Evolutionary conservation across 2,888 invertebrate species (phyloP).

Genomic region (Oasisia sp.): DNA sequence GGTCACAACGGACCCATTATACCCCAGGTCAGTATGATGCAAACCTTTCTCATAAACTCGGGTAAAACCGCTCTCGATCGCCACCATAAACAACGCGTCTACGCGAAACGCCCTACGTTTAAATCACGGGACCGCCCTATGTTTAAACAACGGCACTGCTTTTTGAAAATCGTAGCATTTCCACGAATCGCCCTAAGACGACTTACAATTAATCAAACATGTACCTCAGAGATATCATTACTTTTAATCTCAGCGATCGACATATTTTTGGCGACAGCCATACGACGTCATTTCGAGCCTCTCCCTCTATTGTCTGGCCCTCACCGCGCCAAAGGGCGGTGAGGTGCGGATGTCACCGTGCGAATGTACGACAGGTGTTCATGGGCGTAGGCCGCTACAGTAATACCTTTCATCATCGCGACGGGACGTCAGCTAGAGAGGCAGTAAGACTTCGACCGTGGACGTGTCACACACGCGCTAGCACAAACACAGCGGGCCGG

Average conservation of each 20-base stretch:
- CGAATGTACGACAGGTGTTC: neutral
- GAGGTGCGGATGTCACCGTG: neutral
- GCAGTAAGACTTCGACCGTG: neutral
- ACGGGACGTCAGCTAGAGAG: neutral
- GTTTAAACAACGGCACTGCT: too few species aligned
- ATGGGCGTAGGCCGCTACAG: neutral
- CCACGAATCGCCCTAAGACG: neutral
- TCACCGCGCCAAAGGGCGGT: neutral
- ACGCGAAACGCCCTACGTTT: neutral
- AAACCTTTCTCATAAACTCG: too few species aligned
- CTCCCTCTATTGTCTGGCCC: neutral
- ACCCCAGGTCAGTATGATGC: too few species aligned
- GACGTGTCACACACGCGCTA: neutral
- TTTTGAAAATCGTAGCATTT: neutral
- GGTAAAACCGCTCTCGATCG: neutral
- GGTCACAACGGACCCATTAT: too few species aligned
- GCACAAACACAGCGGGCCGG: neutral
- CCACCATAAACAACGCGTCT: neutral
- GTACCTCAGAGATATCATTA: neutral
- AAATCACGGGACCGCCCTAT: neutral
- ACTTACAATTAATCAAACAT: neutral
- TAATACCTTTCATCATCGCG: neutral
- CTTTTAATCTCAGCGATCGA: neutral
- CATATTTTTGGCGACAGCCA: neutral
- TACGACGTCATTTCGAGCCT: neutral